Evolutionary conservation across 2,113 vertebrate genomes (phyloP).

Genomic region (Catharus fuscescens): DNA sequence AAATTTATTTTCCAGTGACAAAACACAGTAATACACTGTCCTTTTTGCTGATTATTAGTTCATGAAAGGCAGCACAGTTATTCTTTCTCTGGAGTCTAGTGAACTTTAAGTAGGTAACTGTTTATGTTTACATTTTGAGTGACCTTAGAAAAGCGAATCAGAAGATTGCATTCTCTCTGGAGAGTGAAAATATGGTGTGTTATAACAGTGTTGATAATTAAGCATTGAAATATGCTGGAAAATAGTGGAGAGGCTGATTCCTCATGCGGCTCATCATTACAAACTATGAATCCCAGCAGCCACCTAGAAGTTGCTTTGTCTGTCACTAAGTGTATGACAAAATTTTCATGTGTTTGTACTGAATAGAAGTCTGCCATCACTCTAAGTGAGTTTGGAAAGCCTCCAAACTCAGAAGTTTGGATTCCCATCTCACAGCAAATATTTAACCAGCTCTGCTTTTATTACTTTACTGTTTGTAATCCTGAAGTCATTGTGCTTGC

Average conservation of each 20-base stretch:
- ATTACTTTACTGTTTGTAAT: background rate
- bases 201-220: background rate
- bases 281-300: background rate
- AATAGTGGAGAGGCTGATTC: background rate
- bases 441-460: background rate
- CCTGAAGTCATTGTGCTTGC: background rate
- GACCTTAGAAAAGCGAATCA: background rate
- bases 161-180: background rate
- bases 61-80: background rate
- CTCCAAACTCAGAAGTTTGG: background rate
- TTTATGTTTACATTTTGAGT: background rate
- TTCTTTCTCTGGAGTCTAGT: background rate
- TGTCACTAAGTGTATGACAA: background rate
- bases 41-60: background rate
- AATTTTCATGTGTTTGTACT: background rate
- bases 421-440: background rate
- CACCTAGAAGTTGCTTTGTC: background rate
- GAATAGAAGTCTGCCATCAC: background rate
- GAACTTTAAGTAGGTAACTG: background rate
- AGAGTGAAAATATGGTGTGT: background rate
- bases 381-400: background rate
- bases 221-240: background rate
- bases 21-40: background rate
- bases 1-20: background rate
- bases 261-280: background rate